These are phyloP conservation scores for Etheostoma nigrum DNA, from an alignment of 2,797 vertebrate genomes.

Conservation along the genomic window DNA sequence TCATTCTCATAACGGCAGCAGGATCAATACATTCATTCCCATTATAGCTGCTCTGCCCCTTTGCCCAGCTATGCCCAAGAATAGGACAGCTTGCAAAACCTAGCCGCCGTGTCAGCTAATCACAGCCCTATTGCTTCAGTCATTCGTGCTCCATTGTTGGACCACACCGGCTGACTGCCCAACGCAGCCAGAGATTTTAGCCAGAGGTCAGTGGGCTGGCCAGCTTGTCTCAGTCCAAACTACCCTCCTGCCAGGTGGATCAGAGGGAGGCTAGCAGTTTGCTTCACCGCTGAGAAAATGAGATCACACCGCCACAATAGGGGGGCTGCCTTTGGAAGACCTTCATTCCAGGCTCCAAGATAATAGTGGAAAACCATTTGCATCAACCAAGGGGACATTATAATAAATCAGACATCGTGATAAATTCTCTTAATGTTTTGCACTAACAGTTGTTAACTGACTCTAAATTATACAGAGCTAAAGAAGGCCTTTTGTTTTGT, in stretches of 20 bases:
- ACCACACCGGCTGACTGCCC: conserved; percentile 64
- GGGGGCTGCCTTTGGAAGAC: conserved; percentile 78
- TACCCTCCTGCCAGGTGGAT: conserved; percentile 78
- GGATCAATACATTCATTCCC: conserved; percentile 86
- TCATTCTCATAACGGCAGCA: conserved; percentile 79
- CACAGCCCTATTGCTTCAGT: conserved; percentile 78
- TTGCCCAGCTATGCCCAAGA: conserved; percentile 75
- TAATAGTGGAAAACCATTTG: conserved; percentile 76
- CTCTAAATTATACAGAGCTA: conserved; percentile 53
- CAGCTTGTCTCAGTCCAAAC: conserved; percentile 71
- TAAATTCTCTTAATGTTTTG: conserved; percentile 66
- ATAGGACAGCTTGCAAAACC: conserved; percentile 88
- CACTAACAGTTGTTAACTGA: conserved; percentile 66
- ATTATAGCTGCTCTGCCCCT: conserved; percentile 79
- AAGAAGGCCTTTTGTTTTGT: conserved; percentile 43
- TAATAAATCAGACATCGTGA: conserved; percentile 74
- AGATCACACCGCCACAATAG: conserved; percentile 75
- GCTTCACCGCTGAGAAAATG: conserved; percentile 74
- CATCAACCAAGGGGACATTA: conserved; percentile 76
- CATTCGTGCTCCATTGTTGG: conserved; percentile 71
- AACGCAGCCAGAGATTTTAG: conserved; percentile 74
- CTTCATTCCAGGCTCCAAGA: conserved; percentile 76
- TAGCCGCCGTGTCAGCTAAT: conserved; percentile 85
- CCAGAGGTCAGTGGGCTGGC: conserved; percentile 80
- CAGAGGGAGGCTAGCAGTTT: conserved; percentile 75